These are phyloP conservation scores for Thymelicus sylvestris DNA, from an alignment of 2,888 invertebrate genomes.

Conservation along the genomic window DNA sequence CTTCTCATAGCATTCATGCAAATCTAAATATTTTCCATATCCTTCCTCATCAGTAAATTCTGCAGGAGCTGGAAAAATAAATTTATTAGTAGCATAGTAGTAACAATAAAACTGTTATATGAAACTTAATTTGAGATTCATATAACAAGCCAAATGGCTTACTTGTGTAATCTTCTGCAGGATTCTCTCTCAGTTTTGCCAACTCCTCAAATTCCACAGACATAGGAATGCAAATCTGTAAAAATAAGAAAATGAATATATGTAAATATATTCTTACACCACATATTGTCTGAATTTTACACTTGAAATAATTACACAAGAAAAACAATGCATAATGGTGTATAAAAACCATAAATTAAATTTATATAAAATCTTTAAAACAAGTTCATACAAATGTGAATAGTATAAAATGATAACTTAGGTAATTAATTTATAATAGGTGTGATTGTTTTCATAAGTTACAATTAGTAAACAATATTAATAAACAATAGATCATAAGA, in stretches of 20 bases:
- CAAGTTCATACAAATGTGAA: too few relatives aligned
- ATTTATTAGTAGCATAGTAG: neutral
- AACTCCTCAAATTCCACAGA: constrained; percentile 99
- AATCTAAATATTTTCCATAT: constrained; percentile 98
- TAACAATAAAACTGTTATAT: too few relatives aligned
- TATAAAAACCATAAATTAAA: too few relatives aligned
- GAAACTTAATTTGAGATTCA: too few relatives aligned
- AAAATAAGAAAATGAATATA: constrained; percentile 38
- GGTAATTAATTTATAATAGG: too few relatives aligned
- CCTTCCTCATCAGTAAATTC: constrained; percentile 99
- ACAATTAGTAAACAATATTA: neutral
- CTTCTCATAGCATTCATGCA: constrained; percentile 98
- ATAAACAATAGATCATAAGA: neutral
- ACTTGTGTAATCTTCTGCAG: constrained; percentile 92
- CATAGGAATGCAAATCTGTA: constrained; percentile 95
- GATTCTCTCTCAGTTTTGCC: constrained; percentile 94
- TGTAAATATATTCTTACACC: neutral
- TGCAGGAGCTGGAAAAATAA: constrained; percentile 87
- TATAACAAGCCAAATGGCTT: too few relatives aligned
- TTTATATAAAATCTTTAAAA: too few relatives aligned
- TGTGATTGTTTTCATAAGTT: too few relatives aligned
- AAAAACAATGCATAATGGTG: too few relatives aligned
- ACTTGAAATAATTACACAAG: too few relatives aligned
- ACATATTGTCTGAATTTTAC: neutral
- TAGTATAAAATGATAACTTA: too few relatives aligned